Evolutionary conservation across 2,113 vertebrate species (phyloP), one percentile per base, ranked within the genome.

Genomic region (Pyrgilauda ruficollis): DNA sequence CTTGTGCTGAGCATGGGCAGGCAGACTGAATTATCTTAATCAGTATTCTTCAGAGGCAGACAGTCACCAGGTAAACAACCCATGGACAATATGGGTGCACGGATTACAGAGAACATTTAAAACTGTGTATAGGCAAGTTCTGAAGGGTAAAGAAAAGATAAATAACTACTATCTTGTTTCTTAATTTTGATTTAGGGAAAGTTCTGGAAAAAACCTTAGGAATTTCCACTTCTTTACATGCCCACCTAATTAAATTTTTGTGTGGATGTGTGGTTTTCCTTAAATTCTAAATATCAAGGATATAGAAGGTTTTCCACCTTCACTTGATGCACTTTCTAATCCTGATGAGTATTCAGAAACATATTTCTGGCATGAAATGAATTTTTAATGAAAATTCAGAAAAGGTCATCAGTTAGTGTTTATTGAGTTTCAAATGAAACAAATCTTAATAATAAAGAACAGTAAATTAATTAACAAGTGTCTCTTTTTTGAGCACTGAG

Each of bases 401-500:
- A 69, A 84, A 87, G n/a, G 16, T 77, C 49, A 89, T 87, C 81
- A 47, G 35, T 83, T 75, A 53, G 49, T 79, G 28, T 82, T 72
- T 84, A 30, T 82, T 94, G 62, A 46, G 6, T 75, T 96, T 94
- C 53, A 77, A 61, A 76, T 93, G 59, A 75, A 89, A 37, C 22
- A 80, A 69, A 28, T 70, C 46, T 68, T 87, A 72, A 89, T 89
- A 93, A 64, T 59, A 90, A 93, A 73, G 74, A 90, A 68, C 31
- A 77, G 30, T 88, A 90, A 83, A 93, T 76, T 90, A 76, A 91
- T 94, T 95, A 93, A 59, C 27, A 67, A 91, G 33, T n/a, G 56
- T 17, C 79, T 70, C 39, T 85, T 89, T 84, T 90, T 53, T 69
- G 63, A 88, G 24, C 21, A 41, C 33, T 47, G 62, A 83, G 35